These are phyloP conservation scores for Etheostoma perlongum DNA, from an alignment of 2,797 vertebrate species.

Conservation along the genomic window DNA sequence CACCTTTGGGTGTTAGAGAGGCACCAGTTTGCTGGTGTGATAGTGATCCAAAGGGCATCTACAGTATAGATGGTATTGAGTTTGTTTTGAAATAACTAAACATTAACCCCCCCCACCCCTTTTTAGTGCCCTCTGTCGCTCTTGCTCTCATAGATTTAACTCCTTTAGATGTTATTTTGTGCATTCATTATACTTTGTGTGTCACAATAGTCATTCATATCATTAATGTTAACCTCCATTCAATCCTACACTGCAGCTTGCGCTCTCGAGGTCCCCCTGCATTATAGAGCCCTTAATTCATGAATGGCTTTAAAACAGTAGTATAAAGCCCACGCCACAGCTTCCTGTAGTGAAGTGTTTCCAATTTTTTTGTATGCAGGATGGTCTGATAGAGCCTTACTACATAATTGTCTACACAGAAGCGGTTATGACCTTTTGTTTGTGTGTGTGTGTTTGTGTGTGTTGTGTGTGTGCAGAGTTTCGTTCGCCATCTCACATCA, in stretches of 20 bases:
- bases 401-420: background rate
- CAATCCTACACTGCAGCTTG: constrained; percentile 40
- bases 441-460: background rate
- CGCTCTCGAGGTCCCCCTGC: background rate
- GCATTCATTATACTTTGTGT: background rate
- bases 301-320: constrained; percentile 22
- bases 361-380: background rate
- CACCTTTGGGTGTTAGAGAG: background rate
- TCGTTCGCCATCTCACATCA: constrained; percentile 88
- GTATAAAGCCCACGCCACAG: background rate
- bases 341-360: background rate
- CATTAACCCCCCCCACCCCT: background rate
- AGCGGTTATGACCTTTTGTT: background rate
- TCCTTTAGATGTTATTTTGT: background rate
- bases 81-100: constrained; percentile 8
- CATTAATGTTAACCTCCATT: constrained; percentile 37
- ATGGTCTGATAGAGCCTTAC: background rate
- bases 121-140: background rate
- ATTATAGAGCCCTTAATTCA: constrained; percentile 5
- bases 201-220: constrained; percentile 10
- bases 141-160: background rate
- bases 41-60: constrained; percentile 13
- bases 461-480: constrained; percentile 81
- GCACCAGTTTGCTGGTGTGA: background rate
- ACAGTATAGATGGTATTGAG: background rate